Percentiles rank a stretch among this genome's conserved stretches.
Conservation (phyloP, 1,140 invertebrate species). For the Bombus superbus region DNA sequence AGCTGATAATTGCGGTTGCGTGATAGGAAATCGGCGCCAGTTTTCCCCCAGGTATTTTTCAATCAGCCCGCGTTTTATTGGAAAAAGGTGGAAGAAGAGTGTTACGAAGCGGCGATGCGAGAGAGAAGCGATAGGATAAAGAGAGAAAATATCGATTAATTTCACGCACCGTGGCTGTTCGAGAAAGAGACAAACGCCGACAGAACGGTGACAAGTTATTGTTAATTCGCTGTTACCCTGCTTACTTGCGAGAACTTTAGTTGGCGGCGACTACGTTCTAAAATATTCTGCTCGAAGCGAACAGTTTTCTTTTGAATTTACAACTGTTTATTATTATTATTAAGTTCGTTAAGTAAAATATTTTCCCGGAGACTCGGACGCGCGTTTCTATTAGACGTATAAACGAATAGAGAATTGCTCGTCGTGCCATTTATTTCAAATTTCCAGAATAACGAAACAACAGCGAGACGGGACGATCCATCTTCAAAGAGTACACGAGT, state of each 20-base stretch:
- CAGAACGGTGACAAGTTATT: constrained; percentile 38
- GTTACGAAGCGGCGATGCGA: constrained; percentile 6
- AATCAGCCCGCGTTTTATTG: constrained; percentile 42
- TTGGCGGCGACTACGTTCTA: too few relatives aligned
- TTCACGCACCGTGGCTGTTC: not conserved
- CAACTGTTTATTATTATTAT: not conserved
- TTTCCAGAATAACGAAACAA: not conserved
- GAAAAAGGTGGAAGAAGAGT: constrained; percentile 6
- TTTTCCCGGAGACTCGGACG: fast-evolving
- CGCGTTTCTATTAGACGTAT: not conserved
- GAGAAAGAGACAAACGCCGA: constrained; percentile 20
- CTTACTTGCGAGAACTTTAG: too few relatives aligned
- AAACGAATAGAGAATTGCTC: not conserved
- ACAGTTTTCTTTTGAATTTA: not conserved
- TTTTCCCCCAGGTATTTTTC: constrained; percentile 38
- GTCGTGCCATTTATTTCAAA: not conserved
- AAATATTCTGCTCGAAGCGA: too few relatives aligned
- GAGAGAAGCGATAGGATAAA: constrained; percentile 1
- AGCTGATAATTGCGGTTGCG: constrained; percentile 15
- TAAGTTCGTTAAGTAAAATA: not conserved
- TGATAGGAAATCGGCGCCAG: not conserved
- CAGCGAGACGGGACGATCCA: too few relatives aligned
- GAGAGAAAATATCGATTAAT: constrained; percentile 31
- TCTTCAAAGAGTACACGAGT: too few relatives aligned
- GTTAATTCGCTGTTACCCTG: not conserved